phyloP scores from a whole-genome alignment of 2,797 vertebrate species.

The Poeciliopsis gracilis region DNA sequence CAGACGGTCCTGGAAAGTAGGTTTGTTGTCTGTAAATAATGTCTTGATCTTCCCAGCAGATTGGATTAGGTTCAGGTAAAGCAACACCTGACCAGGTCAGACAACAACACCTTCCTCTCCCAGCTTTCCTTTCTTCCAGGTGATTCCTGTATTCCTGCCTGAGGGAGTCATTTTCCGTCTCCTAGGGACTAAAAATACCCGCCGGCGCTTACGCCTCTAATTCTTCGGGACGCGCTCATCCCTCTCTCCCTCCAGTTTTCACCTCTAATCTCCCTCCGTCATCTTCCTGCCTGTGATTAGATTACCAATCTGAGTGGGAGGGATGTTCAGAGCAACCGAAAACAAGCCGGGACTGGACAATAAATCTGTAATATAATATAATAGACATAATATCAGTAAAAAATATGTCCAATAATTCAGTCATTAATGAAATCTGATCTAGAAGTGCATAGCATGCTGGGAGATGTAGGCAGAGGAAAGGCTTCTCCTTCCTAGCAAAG shows the following conservation, averaged over 20 bases:
- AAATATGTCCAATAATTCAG: too few relatives aligned
- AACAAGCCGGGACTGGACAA: too few relatives aligned
- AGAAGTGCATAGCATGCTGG: too few relatives aligned
- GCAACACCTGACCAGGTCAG: slow-evolving; percentile 35
- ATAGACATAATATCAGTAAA: too few relatives aligned
- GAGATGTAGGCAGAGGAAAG: too few relatives aligned
- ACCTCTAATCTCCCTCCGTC: slow-evolving; percentile 54
- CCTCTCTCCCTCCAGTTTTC: slow-evolving; percentile 55
- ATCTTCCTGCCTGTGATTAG: slow-evolving; percentile 48
- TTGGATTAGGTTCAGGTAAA: slow-evolving; percentile 7
- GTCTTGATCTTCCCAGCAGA: not conserved
- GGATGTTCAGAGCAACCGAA: slow-evolving; percentile 6
- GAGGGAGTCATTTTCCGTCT: slow-evolving; percentile 27
- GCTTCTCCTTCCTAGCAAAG: too few relatives aligned
- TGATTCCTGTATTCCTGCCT: slow-evolving; percentile 12
- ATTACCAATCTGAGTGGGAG: slow-evolving; percentile 30
- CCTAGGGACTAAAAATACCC: slow-evolving; percentile 78
- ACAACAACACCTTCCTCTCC: slow-evolving; percentile 18
- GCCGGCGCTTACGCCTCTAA: slow-evolving; percentile 73
- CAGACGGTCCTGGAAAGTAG: not conserved
- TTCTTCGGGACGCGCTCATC: slow-evolving; percentile 69
- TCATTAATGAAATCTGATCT: too few relatives aligned
- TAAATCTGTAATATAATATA: too few relatives aligned
- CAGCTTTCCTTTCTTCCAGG: not conserved
- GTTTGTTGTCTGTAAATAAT: not conserved